A percentile compares a stretch with the other conserved stretches of the same genome.
Evolutionary conservation across 2,888 invertebrate genomes (phyloP).

Genomic region (Asteroscopus sphinx): DNA sequence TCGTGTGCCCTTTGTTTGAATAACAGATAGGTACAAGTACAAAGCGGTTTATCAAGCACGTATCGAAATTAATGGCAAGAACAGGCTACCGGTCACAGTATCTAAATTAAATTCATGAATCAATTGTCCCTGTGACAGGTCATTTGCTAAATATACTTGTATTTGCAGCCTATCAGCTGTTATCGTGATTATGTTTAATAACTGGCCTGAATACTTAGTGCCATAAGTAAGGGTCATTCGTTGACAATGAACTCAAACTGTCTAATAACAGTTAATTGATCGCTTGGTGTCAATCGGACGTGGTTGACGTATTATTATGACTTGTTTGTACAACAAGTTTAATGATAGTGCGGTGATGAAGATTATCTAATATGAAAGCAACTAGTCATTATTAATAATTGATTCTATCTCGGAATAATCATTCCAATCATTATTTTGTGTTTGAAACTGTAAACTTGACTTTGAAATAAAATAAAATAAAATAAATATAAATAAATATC

Average conservation of each 20-base stretch:
- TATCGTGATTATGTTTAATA: constrained; percentile 69
- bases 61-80: constrained; percentile 72
- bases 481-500: neutral
- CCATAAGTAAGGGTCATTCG: constrained; percentile 70
- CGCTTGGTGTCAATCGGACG: constrained; percentile 63
- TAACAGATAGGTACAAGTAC: constrained; percentile 57
- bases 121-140: constrained; percentile 80
- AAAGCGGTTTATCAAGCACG: constrained; percentile 69
- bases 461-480: neutral
- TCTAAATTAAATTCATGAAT: constrained; percentile 76
- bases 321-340: constrained; percentile 52
- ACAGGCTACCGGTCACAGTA: constrained; percentile 67
- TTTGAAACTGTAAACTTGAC: neutral
- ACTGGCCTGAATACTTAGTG: constrained; percentile 75
- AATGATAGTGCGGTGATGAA: constrained; percentile 19
- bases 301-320: constrained; percentile 49
- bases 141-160: constrained; percentile 75
- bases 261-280: constrained; percentile 68
- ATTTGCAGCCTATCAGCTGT: constrained; percentile 57
- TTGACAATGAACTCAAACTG: constrained; percentile 86
- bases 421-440: neutral
- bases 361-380: constrained; percentile 21
- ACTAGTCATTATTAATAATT: constrained; percentile 26
- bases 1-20: constrained; percentile 52
- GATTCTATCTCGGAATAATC: neutral